Percentiles rank a stretch among this genome's conserved stretches.
phyloP scores from a whole-genome alignment of 2,888 invertebrate genomes.

The Drosophila prolongata region DNA sequence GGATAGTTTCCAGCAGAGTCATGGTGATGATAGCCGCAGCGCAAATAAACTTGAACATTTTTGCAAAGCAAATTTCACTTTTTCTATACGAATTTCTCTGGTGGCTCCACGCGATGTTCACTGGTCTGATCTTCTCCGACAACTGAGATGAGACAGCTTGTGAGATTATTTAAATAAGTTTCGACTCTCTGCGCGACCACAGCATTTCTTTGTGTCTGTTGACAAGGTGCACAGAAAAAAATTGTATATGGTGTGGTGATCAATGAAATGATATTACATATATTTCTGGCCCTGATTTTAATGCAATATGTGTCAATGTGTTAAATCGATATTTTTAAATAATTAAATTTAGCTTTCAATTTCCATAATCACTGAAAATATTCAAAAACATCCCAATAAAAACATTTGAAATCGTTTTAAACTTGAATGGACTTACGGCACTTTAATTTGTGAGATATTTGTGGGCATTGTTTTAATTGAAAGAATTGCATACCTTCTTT shows the following conservation, averaged over 20 bases:
- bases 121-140: conserved; percentile 14
- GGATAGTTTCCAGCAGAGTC: conserved; percentile 33
- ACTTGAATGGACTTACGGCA: neutral
- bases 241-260: neutral
- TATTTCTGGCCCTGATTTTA: no score
- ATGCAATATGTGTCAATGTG: no score
- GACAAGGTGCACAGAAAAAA: conserved; percentile 3
- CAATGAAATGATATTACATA: no score
- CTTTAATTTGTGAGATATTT: neutral
- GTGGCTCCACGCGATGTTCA: conserved; percentile 8
- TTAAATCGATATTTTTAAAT: no score
- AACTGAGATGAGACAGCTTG: conserved; percentile 52
- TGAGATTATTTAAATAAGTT: conserved; percentile 65
- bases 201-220: conserved; percentile 10
- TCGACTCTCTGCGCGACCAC: conserved; percentile 9
- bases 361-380: no score
- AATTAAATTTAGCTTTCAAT: no score
- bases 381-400: no score
- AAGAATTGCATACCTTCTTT: no score
- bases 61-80: conserved; percentile 51
- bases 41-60: conserved; percentile 46
- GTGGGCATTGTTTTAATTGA: neutral
- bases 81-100: conserved; percentile 6
- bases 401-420: no score
- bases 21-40: conserved; percentile 39